These are phyloP conservation scores for Drosophila paramelanica DNA, from an alignment of 2,888 invertebrate genomes.

Conservation along the genomic window DNA sequence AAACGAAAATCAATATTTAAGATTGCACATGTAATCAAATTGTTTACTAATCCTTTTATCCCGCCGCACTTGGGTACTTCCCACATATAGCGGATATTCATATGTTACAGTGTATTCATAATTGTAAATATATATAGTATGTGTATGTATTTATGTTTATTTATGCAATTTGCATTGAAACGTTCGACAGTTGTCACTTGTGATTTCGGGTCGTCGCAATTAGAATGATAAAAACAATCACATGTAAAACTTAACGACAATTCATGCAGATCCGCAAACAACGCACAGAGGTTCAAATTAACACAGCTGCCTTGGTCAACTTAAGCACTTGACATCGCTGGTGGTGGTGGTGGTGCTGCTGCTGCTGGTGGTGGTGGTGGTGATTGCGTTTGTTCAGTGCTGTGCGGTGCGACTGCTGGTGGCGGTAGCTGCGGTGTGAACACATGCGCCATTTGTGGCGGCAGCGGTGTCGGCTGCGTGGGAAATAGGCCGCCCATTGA, in stretches of 20 bases:
- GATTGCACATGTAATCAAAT: constrained; percentile 18
- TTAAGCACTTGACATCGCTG: constrained; percentile 48
- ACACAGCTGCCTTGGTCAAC: constrained; percentile 48
- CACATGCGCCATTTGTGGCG: constrained; percentile 77
- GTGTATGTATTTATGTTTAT: constrained; percentile 37
- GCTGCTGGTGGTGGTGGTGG: constrained; percentile 8
- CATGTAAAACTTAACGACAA: constrained; percentile 68
- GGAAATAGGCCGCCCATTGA: constrained; percentile 80
- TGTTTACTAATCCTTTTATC: constrained; percentile 10
- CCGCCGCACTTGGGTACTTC: background rate
- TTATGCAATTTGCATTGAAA: constrained; percentile 42
- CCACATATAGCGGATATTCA: constrained; percentile 3
- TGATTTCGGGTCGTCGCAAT: constrained; percentile 48
- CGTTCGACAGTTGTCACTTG: constrained; percentile 48
- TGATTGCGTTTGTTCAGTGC: constrained; percentile 32
- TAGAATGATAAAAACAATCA: constrained; percentile 48
- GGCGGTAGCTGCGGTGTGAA: constrained; percentile 48
- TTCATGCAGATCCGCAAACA: constrained; percentile 42
- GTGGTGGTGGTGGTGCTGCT: constrained; percentile 4
- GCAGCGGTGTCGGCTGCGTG: constrained; percentile 76
- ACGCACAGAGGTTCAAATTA: constrained; percentile 14
- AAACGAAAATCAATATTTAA: constrained; percentile 8
- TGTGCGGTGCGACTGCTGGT: constrained; percentile 9
- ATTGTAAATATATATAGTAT: constrained; percentile 21
- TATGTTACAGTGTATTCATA: constrained; percentile 17